Percentiles rank a stretch among this genome's conserved stretches.
Conservation (phyloP, 2,888 invertebrate genomes). For the Phortica magna region DNA sequence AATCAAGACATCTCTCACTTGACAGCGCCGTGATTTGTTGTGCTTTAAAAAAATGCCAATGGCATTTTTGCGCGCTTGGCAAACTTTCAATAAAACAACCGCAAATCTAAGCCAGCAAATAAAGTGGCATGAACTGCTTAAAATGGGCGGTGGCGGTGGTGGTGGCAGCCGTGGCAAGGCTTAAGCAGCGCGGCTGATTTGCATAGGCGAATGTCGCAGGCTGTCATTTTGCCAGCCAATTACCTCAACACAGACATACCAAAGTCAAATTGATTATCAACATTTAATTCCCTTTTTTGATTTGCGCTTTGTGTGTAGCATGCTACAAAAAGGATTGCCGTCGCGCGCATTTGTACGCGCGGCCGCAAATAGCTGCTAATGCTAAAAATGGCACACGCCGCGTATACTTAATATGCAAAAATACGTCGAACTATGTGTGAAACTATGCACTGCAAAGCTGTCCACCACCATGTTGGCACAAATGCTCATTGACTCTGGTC, state of each 20-base stretch:
- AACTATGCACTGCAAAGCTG: background rate
- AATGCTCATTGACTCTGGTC: constrained; percentile 12
- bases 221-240: constrained; percentile 53
- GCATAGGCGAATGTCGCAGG: constrained; percentile 54
- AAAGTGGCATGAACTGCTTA: background rate
- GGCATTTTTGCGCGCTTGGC: constrained; percentile 4
- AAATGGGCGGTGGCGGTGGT: no score
- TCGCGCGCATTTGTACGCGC: no score
- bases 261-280: constrained; percentile 66
- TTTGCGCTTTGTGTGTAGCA: background rate
- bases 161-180: background rate
- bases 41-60: background rate
- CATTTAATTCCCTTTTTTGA: constrained; percentile 40
- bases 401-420: constrained; percentile 46
- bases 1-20: background rate
- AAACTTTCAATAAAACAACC: constrained; percentile 31
- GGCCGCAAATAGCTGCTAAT: background rate
- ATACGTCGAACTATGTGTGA: background rate
- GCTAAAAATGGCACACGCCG: constrained; percentile 21
- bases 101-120: constrained; percentile 26
- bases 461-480: background rate
- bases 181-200: constrained; percentile 35
- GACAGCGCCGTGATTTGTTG: constrained; percentile 6
- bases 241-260: constrained; percentile 40
- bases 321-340: background rate